Evolutionary conservation across 2,888 invertebrate genomes (phyloP).

Genomic region (Eupithecia pulchellata): DNA sequence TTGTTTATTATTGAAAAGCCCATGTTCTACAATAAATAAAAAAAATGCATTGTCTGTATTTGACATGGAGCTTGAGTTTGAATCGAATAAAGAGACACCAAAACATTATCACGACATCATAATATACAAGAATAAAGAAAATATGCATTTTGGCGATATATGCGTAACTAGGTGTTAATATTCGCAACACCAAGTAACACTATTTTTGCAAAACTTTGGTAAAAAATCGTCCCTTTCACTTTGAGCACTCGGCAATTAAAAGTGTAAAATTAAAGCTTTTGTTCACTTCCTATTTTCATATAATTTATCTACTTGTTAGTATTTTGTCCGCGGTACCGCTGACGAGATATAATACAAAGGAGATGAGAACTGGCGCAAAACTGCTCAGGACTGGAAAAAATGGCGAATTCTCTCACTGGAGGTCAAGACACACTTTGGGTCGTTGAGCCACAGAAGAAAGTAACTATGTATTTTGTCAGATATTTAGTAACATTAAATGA

Average conservation of each 20-base stretch:
- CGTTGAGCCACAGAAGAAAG: too few species aligned
- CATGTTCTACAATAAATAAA: neutral
- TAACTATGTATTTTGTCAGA: too few species aligned
- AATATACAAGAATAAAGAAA: constrained; percentile 35
- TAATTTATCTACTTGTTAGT: neutral
- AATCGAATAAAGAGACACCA: neutral
- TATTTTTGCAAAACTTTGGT: constrained; percentile 27
- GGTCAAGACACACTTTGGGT: too few species aligned
- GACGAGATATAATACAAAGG: too few species aligned
- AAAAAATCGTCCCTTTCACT: constrained; percentile 16
- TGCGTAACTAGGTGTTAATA: constrained; percentile 32
- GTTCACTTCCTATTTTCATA: neutral
- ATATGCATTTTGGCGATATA: constrained; percentile 29
- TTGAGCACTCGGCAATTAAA: neutral
- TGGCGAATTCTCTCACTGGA: too few species aligned
- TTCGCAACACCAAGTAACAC: constrained; percentile 19
- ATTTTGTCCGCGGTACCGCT: too few species aligned
- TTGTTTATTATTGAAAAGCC: neutral
- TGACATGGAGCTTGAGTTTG: neutral
- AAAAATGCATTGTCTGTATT: neutral
- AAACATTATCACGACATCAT: neutral
- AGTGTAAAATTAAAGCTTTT: neutral
- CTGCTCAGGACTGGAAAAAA: too few species aligned
- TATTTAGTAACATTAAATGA: neutral
- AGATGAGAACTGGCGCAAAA: too few species aligned